These are phyloP conservation scores for Mercenaria mercenaria DNA, from an alignment of 1,140 invertebrate genomes.

Conservation along the genomic window DNA sequence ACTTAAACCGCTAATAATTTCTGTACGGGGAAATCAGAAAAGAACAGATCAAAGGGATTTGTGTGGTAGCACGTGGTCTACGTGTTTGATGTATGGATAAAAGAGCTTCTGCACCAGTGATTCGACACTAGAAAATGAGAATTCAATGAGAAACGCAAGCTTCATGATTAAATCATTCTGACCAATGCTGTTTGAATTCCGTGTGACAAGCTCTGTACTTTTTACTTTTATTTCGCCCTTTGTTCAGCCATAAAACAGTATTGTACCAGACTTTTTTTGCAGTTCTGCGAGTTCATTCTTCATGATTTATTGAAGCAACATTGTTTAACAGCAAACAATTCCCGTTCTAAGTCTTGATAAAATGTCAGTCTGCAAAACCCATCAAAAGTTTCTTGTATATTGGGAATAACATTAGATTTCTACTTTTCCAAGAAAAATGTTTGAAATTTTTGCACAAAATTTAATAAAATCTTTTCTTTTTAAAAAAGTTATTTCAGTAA, in stretches of 20 bases:
- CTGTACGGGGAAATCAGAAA: constrained; percentile 41
- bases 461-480: too few species aligned
- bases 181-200: constrained; percentile 5
- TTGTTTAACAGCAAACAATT: too few species aligned
- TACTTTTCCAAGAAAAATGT: too few species aligned
- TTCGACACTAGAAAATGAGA: constrained; percentile 38
- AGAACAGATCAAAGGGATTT: constrained; percentile 43
- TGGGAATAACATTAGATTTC: too few species aligned
- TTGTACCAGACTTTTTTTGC: background rate
- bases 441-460: too few species aligned
- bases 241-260: background rate
- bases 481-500: too few species aligned
- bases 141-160: constrained; percentile 14
- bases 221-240: background rate
- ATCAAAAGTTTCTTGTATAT: too few species aligned
- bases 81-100: constrained; percentile 34
- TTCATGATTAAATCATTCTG: constrained; percentile 46
- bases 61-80: constrained; percentile 25
- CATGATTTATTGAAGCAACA: too few species aligned
- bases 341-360: too few species aligned
- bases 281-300: too few species aligned
- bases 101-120: constrained; percentile 19
- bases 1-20: constrained; percentile 53
- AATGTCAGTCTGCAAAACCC: too few species aligned
- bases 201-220: background rate